Conservation (phyloP, 2,113 vertebrate genomes). For the Balaenoptera acutorostrata region DNA sequence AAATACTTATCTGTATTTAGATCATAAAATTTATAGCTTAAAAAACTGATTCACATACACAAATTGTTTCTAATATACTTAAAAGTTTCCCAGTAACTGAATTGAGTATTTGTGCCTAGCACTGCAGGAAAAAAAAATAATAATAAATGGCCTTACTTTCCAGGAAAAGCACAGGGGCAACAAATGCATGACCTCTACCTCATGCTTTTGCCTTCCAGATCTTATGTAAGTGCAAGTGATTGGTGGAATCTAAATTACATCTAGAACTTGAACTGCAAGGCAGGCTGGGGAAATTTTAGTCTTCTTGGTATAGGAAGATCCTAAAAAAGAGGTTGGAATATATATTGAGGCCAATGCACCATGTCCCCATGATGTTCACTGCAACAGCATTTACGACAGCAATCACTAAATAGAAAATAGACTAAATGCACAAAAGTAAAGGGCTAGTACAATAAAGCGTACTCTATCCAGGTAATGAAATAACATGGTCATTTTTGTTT, state of each 20-base stretch:
- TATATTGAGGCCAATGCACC: background rate
- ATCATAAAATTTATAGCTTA: background rate
- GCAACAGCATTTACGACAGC: background rate
- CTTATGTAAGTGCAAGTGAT: background rate
- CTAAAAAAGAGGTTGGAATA: background rate
- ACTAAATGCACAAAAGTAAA: background rate
- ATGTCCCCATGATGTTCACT: background rate
- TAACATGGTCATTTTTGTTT: background rate
- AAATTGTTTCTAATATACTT: background rate
- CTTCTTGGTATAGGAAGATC: background rate
- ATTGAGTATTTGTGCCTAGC: background rate
- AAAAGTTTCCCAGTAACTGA: background rate
- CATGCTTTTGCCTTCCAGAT: background rate
- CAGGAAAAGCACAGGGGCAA: background rate
- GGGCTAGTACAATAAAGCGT: background rate
- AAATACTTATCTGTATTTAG: background rate
- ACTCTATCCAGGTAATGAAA: background rate
- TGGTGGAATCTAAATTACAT: background rate
- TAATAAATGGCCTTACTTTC: background rate
- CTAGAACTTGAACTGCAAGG: background rate
- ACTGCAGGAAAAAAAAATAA: background rate
- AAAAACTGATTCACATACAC: background rate
- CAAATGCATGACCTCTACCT: background rate
- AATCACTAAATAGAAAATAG: background rate
- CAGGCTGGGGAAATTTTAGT: background rate